Percentiles rank a stretch among this genome's conserved stretches.
Evolutionary conservation across 2,888 invertebrate species (phyloP).

Genomic region (Tenthredo notha): DNA sequence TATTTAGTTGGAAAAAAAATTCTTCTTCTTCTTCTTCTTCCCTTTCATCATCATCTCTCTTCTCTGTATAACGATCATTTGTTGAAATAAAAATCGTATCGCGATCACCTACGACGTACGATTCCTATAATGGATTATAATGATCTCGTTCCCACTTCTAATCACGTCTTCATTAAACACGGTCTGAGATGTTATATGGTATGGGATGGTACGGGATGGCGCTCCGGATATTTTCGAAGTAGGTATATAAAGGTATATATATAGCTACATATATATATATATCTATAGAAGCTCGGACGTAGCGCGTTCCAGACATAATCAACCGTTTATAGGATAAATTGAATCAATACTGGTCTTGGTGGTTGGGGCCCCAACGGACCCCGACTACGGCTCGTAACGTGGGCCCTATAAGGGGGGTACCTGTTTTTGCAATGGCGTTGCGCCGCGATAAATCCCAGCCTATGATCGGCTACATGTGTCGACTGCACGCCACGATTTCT

Average conservation of each 20-base stretch:
- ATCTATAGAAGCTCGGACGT: neutral
- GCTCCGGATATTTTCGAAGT: conserved; percentile 57
- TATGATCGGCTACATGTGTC: conserved; percentile 78
- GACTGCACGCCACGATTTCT: conserved; percentile 76
- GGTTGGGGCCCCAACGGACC: neutral
- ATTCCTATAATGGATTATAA: conserved; percentile 49
- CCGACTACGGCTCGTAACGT: conserved; percentile 60
- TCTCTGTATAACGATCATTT: too few relatives aligned
- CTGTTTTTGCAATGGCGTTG: conserved; percentile 73
- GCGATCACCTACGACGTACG: neutral
- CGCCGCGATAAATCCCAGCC: conserved; percentile 76
- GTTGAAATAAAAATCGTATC: too few relatives aligned
- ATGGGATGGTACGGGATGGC: neutral
- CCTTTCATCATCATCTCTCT: too few relatives aligned
- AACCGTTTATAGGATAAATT: conserved; percentile 74
- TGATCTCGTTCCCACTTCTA: conserved; percentile 65
- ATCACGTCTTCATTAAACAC: conserved; percentile 65
- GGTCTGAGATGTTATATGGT: neutral
- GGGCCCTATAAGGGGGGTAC: conserved; percentile 69
- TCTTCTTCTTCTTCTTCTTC: too few relatives aligned
- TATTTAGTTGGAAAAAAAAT: too few relatives aligned
- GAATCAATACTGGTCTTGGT: conserved; percentile 70
- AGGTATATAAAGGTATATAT: neutral
- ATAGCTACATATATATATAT: neutral
- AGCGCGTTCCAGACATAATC: conserved; percentile 62